These are phyloP conservation scores for Steatocranus sp. DNA, from an alignment of 2,797 vertebrate species.

Conservation along the genomic window DNA sequence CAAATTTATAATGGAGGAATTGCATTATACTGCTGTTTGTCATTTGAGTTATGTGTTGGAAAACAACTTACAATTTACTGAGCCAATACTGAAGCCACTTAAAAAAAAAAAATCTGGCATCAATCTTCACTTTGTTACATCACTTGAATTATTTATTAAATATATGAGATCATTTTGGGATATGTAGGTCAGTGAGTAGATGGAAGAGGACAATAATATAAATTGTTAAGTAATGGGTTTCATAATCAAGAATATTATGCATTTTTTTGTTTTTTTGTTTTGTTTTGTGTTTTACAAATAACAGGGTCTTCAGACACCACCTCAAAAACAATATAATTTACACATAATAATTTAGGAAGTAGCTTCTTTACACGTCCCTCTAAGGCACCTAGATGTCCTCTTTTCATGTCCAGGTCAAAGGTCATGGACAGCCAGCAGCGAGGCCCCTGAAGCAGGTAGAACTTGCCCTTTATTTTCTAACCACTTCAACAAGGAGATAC, in stretches of 20 bases:
- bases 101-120: not conserved
- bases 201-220: not conserved
- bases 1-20: not conserved
- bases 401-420: constrained; percentile 58
- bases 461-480: not conserved
- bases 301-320: not conserved
- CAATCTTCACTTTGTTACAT: not conserved
- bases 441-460: constrained; percentile 21
- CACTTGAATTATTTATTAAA: not conserved
- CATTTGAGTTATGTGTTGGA: not conserved
- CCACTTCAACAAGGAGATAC: constrained; percentile 1
- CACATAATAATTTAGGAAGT: constrained; percentile 29
- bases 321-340: constrained; percentile 11
- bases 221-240: not conserved
- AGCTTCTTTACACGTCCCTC: constrained; percentile 34
- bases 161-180: not conserved
- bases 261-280: not conserved
- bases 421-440: constrained; percentile 35
- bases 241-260: not conserved
- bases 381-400: constrained; percentile 17
- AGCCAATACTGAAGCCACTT: not conserved
- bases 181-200: not conserved
- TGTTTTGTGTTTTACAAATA: not conserved
- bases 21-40: not conserved
- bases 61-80: not conserved